These are phyloP conservation scores for Edolisoma coerulescens DNA, from an alignment of 2,113 vertebrate genomes.

Conservation along the genomic window DNA sequence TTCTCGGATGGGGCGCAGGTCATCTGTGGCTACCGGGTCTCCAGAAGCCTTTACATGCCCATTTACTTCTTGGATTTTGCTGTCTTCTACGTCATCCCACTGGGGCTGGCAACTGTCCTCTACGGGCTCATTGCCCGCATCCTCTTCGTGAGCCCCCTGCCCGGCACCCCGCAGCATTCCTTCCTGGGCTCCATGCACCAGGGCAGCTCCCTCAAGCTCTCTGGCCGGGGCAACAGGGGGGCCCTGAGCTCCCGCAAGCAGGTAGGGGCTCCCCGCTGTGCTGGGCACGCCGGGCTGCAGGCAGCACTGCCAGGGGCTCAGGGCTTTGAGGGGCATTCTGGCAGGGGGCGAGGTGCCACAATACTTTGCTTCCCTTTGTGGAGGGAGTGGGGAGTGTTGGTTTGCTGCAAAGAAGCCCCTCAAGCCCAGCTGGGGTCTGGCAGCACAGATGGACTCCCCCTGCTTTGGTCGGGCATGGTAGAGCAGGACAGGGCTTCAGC, in stretches of 20 bases:
- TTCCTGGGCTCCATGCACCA: conserved; percentile 67
- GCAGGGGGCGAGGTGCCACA: not conserved
- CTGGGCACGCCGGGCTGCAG: not conserved
- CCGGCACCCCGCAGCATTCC: conserved; percentile 37
- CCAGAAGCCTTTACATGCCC: conserved; percentile 82
- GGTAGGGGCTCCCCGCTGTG: conserved; percentile 35
- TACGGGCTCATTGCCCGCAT: conserved; percentile 80
- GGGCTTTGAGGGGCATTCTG: not conserved
- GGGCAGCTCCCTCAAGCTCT: conserved; percentile 55
- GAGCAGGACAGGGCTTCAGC: not conserved
- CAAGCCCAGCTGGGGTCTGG: not conserved
- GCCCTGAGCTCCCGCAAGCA: conserved; percentile 77
- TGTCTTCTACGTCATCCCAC: conserved; percentile 77
- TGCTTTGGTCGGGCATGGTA: not conserved
- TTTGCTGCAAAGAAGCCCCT: not conserved
- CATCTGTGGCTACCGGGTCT: conserved; percentile 80
- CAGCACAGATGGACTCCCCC: not conserved
- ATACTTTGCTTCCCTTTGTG: not conserved
- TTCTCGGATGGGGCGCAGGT: conserved; percentile 78
- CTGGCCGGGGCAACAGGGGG: conserved; percentile 57
- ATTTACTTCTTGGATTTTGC: conserved; percentile 86
- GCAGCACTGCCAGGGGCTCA: not conserved
- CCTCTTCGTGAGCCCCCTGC: conserved; percentile 76
- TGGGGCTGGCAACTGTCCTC: conserved; percentile 77
- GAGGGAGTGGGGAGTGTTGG: not conserved